Conservation (phyloP, 2,113 vertebrate species). For the Corythoichthys intestinalis region DNA sequence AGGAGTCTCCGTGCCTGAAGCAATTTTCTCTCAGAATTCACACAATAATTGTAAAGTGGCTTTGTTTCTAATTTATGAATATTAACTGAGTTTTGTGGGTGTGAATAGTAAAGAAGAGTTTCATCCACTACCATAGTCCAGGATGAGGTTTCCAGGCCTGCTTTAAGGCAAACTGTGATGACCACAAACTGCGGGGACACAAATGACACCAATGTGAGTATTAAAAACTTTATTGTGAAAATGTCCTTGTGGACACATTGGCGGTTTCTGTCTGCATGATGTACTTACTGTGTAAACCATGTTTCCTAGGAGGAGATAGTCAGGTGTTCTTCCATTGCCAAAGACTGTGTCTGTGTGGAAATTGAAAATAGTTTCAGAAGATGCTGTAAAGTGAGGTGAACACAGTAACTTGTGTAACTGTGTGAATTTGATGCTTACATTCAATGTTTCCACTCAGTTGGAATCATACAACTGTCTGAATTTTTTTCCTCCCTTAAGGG, state of each 20-base stretch:
- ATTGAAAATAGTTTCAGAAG: slow-evolving; percentile 62
- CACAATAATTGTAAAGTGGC: not conserved
- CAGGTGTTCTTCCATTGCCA: slow-evolving; percentile 89
- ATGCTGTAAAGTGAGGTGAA: slow-evolving; percentile 39
- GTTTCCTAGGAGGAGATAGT: slow-evolving; percentile 95
- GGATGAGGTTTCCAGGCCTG: slow-evolving; percentile 92
- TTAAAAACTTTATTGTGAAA: not conserved
- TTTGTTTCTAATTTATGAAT: not conserved
- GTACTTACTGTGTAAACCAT: slow-evolving; percentile 96
- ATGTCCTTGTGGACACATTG: not conserved
- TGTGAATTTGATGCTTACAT: not conserved
- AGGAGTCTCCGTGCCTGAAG: not conserved
- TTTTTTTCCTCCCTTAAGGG: not conserved
- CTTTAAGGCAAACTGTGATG: slow-evolving; percentile 99
- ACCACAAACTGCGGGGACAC: slow-evolving; percentile 86
- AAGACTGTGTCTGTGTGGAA: slow-evolving; percentile 83
- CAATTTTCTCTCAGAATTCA: not conserved
- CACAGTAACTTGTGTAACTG: not conserved
- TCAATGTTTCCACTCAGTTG: not conserved
- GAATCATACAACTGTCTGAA: not conserved
- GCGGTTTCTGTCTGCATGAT: not conserved
- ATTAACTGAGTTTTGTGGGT: not conserved
- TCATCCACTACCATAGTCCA: slow-evolving; percentile 86
- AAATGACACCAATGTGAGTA: slow-evolving; percentile 30
- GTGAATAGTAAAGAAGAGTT: not conserved